phyloP scores from a whole-genome alignment of 1,140 invertebrate species.

The Acromyrmex echinatior region DNA sequence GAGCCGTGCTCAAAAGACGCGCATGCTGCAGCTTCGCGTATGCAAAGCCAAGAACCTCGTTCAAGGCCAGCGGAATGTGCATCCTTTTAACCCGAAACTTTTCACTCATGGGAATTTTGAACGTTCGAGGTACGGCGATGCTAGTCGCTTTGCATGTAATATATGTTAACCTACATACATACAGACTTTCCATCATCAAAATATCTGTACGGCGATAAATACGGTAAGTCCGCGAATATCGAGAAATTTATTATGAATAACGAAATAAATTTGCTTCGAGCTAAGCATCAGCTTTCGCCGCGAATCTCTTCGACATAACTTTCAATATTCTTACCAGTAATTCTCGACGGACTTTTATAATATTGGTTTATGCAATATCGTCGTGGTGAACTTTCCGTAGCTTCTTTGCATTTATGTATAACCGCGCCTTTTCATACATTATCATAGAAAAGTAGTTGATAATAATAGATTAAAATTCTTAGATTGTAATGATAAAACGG shows the following conservation, averaged over 20 bases:
- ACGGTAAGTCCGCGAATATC: constrained; percentile 7
- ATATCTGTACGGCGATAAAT: constrained; percentile 14
- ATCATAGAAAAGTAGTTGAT: not conserved
- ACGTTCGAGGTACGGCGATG: not conserved
- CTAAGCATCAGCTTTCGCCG: constrained; percentile 7
- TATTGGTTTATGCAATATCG: constrained; percentile 46
- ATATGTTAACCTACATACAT: constrained; percentile 16
- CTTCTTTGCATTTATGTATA: not conserved
- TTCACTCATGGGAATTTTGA: constrained; percentile 46
- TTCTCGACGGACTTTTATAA: constrained; percentile 41
- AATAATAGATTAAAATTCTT: constrained; percentile 27
- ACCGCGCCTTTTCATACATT: not conserved
- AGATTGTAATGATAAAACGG: not conserved
- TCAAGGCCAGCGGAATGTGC: constrained; percentile 52
- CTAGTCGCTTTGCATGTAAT: constrained; percentile 24
- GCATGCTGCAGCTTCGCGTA: not conserved
- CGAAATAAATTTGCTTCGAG: constrained; percentile 20
- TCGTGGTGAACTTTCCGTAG: not conserved
- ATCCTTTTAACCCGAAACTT: constrained; percentile 57
- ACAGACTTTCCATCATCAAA: not conserved
- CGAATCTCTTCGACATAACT: constrained; percentile 11
- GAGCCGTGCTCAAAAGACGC: constrained; percentile 20
- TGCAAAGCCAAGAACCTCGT: constrained; percentile 51
- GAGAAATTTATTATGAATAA: constrained; percentile 45
- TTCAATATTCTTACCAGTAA: constrained; percentile 35